phyloP scores from a whole-genome alignment of 2,888 invertebrate species.

The Chrysomela aeneicollis region DNA sequence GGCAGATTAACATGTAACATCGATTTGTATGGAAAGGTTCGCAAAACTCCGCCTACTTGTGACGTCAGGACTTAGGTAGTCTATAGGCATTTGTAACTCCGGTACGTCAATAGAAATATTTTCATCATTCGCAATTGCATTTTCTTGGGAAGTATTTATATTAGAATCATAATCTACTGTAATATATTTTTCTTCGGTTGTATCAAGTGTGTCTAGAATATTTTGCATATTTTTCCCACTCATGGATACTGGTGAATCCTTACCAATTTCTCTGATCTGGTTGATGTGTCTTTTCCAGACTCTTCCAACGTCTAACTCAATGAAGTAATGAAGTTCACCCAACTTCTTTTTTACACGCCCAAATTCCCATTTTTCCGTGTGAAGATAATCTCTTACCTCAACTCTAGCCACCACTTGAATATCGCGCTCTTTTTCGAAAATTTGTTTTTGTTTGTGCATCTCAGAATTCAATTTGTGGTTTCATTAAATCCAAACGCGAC shows the following conservation, averaged over 20 bases:
- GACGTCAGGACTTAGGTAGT: too few species aligned
- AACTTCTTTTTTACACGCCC: slow-evolving; percentile 31
- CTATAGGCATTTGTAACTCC: too few species aligned
- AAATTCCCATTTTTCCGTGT: slow-evolving; percentile 39
- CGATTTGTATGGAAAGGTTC: too few species aligned
- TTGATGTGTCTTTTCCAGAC: slow-evolving; percentile 37
- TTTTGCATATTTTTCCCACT: not conserved
- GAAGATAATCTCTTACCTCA: slow-evolving; percentile 25
- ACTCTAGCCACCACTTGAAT: slow-evolving; percentile 29
- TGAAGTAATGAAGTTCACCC: slow-evolving; percentile 37
- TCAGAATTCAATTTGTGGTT: not conserved
- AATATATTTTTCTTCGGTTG: not conserved
- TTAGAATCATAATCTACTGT: too few species aligned
- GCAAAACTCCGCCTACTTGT: too few species aligned
- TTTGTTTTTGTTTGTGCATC: not conserved
- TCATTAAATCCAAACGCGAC: slow-evolving; percentile 2
- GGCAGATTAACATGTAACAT: too few species aligned
- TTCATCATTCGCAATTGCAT: too few species aligned
- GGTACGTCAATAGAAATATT: too few species aligned
- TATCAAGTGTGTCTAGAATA: not conserved
- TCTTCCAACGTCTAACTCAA: slow-evolving; percentile 40
- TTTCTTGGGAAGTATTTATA: too few species aligned
- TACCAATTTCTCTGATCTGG: slow-evolving; percentile 40
- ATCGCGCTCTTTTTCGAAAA: not conserved
- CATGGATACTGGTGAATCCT: slow-evolving; percentile 22